Conservation (phyloP, 2,888 invertebrate genomes). For the Idaea straminata region DNA sequence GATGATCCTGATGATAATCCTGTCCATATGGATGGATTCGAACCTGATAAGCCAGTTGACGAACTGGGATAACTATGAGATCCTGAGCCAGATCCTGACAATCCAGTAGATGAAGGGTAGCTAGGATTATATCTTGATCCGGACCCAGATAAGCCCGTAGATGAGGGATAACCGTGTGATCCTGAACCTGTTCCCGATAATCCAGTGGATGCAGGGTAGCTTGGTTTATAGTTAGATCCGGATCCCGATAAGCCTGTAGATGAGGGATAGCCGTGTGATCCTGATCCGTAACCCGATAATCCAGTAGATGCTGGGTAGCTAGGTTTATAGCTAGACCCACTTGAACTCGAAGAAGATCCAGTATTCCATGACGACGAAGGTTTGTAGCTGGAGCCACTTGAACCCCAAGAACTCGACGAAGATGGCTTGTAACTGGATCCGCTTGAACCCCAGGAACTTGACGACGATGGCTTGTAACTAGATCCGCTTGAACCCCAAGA, state of each 20-base stretch:
- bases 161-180: conserved; percentile 17
- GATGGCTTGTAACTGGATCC: conserved; percentile 16
- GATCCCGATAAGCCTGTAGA: conserved; percentile 30
- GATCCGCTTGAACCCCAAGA: conserved; percentile 18
- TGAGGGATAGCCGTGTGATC: conserved; percentile 24
- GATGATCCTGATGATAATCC: conserved; percentile 28
- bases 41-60: background rate
- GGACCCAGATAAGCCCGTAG: conserved; percentile 7
- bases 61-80: background rate
- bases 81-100: background rate
- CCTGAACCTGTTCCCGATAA: conserved; percentile 29
- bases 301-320: conserved; percentile 21
- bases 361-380: conserved; percentile 21
- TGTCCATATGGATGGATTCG: conserved; percentile 20
- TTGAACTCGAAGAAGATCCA: conserved; percentile 14
- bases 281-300: conserved; percentile 17
- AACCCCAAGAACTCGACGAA: conserved; percentile 18
- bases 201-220: conserved; percentile 30
- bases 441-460: conserved; percentile 11
- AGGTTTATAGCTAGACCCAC: conserved; percentile 15
- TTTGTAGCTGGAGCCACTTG: conserved; percentile 10
- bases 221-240: conserved; percentile 11
- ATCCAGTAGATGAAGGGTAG: conserved; percentile 16
- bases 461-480: conserved; percentile 7
- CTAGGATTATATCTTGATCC: background rate